Evolutionary conservation across 2,113 vertebrate genomes (phyloP).

Genomic region (Condylura cristata): DNA sequence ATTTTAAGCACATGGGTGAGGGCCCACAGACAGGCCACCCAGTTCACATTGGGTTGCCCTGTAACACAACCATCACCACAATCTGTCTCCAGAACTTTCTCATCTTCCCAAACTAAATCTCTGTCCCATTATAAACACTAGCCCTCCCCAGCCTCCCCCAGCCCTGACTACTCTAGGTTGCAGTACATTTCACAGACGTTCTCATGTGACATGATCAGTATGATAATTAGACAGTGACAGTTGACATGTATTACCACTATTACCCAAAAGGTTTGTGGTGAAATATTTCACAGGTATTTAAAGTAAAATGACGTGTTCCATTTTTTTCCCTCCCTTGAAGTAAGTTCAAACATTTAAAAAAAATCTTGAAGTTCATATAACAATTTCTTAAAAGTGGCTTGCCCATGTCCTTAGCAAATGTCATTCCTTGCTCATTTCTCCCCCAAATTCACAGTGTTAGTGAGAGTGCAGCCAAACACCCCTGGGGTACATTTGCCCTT

Average conservation of each 20-base stretch:
- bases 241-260: not conserved
- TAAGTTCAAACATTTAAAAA: not conserved
- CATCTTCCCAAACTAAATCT: not conserved
- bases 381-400: not conserved
- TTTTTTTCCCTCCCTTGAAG: constrained; percentile 3
- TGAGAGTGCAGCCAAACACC: not conserved
- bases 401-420: not conserved
- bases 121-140: not conserved
- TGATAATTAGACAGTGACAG: not conserved
- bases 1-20: too few relatives aligned
- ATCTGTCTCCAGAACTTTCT: not conserved
- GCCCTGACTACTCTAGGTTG: not conserved
- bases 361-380: not conserved
- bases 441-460: not conserved
- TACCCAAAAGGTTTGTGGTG: constrained; percentile 9
- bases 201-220: not conserved
- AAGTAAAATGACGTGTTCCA: not conserved
- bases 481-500: not conserved
- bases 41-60: too few relatives aligned
- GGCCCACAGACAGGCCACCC: too few relatives aligned
- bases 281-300: constrained; percentile 1
- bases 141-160: not conserved
- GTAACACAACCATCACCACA: too few relatives aligned
- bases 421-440: not conserved
- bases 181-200: not conserved